These are phyloP conservation scores for Hyposoter dolosus DNA, from an alignment of 2,888 invertebrate species.

Conservation along the genomic window DNA sequence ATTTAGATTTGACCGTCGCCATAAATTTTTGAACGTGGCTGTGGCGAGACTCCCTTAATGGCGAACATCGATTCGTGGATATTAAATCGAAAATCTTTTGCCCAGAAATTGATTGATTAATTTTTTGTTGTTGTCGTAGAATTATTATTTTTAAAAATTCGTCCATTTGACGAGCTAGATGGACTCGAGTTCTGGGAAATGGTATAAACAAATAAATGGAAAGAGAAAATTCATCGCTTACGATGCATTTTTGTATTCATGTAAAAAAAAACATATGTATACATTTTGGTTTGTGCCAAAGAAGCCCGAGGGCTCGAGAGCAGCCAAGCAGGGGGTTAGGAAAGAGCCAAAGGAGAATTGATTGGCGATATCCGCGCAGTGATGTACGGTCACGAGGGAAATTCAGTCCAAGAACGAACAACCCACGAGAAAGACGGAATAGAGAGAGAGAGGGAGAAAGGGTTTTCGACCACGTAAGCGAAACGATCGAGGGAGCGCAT, in stretches of 20 bases:
- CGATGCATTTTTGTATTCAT: slow-evolving; percentile 14
- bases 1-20: too few species aligned
- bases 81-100: too few species aligned
- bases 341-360: slow-evolving; percentile 66
- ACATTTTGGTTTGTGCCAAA: slow-evolving; percentile 37
- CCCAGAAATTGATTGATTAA: too few species aligned
- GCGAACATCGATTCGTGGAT: too few species aligned
- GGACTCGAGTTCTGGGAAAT: neutral
- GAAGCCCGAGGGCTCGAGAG: slow-evolving; percentile 22
- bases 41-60: too few species aligned
- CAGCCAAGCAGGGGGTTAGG: neutral
- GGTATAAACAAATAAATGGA: neutral
- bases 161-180: too few species aligned
- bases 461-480: slow-evolving; percentile 76
- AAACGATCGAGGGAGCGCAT: slow-evolving; percentile 72
- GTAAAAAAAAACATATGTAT: slow-evolving; percentile 9
- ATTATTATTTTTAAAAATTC: too few species aligned
- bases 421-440: slow-evolving; percentile 17
- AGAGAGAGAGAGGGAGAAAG: slow-evolving; percentile 32
- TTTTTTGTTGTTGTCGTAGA: too few species aligned
- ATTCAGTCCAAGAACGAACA: slow-evolving; percentile 60
- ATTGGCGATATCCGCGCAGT: slow-evolving; percentile 67
- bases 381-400: slow-evolving; percentile 72
- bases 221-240: slow-evolving; percentile 12
- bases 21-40: too few species aligned